Percentiles rank a stretch among this genome's conserved stretches.
These are phyloP conservation scores for Propithecus coquereli DNA, from an alignment of 2,113 vertebrate genomes.

Conservation along the genomic window DNA sequence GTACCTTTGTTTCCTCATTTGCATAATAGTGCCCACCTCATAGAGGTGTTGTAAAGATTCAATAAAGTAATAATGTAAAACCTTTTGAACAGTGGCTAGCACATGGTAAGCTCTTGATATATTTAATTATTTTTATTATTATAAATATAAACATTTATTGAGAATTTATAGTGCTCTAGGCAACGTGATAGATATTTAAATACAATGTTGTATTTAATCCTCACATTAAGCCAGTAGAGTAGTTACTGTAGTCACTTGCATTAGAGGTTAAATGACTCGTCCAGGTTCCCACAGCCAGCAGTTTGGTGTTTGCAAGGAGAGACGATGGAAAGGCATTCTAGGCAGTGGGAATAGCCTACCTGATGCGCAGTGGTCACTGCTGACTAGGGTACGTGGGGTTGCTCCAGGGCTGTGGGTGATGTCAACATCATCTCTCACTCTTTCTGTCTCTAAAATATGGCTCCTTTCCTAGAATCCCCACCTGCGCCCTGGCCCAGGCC, in stretches of 20 bases:
- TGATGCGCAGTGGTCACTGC: too few relatives aligned
- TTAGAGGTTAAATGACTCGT: not conserved
- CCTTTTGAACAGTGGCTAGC: not conserved
- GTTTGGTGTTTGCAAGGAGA: not conserved
- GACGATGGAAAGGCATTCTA: rapidly evolving
- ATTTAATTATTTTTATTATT: not conserved
- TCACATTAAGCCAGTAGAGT: not conserved
- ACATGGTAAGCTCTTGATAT: not conserved
- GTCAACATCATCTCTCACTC: not conserved
- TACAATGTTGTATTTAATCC: not conserved
- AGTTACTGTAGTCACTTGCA: not conserved
- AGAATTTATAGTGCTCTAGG: not conserved
- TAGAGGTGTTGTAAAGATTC: not conserved
- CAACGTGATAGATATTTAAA: not conserved
- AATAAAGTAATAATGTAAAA: not conserved
- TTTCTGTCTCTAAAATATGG: not conserved
- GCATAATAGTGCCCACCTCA: not conserved
- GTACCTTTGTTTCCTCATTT: not conserved
- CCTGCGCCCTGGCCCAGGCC: not conserved
- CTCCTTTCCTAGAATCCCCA: not conserved
- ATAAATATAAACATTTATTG: not conserved
- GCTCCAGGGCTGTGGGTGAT: not conserved
- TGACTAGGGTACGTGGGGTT: not conserved
- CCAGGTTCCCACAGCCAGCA: not conserved
- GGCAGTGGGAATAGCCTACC: not conserved